These are phyloP conservation scores for Malurus elegans DNA, from an alignment of 2,113 vertebrate genomes.

Conservation along the genomic window DNA sequence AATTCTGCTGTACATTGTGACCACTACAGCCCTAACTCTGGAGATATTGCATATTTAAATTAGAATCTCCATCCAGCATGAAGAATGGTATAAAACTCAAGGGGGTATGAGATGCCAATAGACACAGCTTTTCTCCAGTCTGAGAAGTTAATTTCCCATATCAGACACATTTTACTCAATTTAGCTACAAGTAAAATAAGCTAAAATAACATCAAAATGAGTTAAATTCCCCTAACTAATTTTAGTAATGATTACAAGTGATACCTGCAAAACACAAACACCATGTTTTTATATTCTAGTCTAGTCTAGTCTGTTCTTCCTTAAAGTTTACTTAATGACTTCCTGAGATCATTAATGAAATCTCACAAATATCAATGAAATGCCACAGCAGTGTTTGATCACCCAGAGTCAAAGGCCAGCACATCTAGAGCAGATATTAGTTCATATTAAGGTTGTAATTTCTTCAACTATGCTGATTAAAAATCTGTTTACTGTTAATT, in stretches of 20 bases:
- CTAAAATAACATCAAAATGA: neutral
- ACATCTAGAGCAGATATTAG: neutral
- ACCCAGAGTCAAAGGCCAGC: neutral
- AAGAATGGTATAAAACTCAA: neutral
- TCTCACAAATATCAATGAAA: neutral
- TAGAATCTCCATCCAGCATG: neutral
- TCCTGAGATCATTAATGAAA: neutral
- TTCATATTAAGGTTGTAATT: neutral
- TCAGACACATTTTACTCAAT: neutral
- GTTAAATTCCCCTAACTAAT: neutral
- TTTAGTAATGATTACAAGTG: neutral
- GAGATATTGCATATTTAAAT: neutral
- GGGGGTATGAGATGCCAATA: accelerated
- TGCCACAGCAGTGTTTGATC: neutral
- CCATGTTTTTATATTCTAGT: neutral
- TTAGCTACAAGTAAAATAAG: neutral
- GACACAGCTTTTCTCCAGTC: neutral
- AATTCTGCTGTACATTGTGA: neutral
- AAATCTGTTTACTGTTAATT: neutral
- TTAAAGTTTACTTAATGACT: neutral
- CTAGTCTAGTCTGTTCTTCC: neutral
- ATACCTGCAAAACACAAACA: neutral
- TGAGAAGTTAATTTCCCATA: neutral
- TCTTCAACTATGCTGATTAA: neutral
- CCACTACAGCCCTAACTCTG: neutral